phyloP scores from a whole-genome alignment of 2,888 invertebrate genomes.

The Neoscelio sp. region DNA sequence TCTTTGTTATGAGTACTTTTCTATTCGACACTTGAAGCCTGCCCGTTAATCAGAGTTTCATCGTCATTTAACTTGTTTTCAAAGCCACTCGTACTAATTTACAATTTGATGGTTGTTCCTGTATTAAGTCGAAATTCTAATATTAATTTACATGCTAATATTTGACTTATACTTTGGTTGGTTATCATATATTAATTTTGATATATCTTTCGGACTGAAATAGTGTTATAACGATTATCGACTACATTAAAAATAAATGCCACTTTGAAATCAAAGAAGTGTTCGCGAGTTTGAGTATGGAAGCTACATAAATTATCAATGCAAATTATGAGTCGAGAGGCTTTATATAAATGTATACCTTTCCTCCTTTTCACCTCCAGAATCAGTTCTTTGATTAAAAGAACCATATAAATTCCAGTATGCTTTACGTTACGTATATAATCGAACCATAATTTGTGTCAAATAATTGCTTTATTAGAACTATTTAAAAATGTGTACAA shows the following conservation, averaged over 20 bases:
- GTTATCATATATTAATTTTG: constrained; percentile 1
- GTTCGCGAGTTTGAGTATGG: constrained; percentile 1
- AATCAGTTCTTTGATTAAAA: constrained; percentile 42
- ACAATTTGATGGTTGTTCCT: constrained; percentile 4
- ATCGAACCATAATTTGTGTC: constrained; percentile 27
- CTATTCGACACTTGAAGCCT: constrained; percentile 55
- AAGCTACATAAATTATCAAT: constrained; percentile 12
- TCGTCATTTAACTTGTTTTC: constrained; percentile 41
- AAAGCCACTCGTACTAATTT: constrained; percentile 31
- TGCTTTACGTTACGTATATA: constrained; percentile 27
- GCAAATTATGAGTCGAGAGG: constrained; percentile 29
- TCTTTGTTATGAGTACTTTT: constrained; percentile 57
- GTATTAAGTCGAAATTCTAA: neutral
- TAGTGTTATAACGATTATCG: constrained; percentile 11
- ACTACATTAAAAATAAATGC: constrained; percentile 20
- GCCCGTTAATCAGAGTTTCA: constrained; percentile 44
- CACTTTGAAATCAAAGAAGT: constrained; percentile 13
- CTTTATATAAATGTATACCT: constrained; percentile 34
- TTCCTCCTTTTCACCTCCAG: constrained; percentile 40
- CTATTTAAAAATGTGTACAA: too few relatives aligned
- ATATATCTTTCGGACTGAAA: neutral
- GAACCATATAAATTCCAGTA: constrained; percentile 44
- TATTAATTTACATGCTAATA: constrained; percentile 45
- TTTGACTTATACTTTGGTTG: constrained; percentile 18
- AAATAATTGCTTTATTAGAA: constrained; percentile 24